These are phyloP conservation scores for Caenorhabditis latens DNA, from an alignment of 1,140 invertebrate species.

Conservation along the genomic window DNA sequence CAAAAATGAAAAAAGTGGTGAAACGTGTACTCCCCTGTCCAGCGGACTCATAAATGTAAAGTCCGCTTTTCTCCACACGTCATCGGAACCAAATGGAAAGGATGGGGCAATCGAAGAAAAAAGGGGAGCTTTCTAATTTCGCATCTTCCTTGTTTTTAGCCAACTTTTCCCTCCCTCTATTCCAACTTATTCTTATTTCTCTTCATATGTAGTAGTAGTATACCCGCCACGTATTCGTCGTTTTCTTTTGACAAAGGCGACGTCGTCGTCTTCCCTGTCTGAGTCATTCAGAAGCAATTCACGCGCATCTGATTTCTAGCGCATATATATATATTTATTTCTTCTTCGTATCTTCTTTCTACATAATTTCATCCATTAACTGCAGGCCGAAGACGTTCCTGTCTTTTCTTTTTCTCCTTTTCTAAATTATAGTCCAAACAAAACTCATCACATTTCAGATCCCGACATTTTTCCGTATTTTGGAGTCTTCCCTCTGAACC, in stretches of 20 bases:
- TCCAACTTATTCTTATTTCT: conserved; percentile 13
- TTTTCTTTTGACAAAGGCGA: background rate
- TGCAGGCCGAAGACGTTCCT: conserved; percentile 28
- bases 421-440: background rate
- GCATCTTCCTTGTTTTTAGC: conserved; percentile 46
- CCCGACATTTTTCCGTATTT: background rate
- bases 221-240: background rate
- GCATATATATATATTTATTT: background rate
- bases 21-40: conserved; percentile 15
- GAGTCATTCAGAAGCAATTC: conserved; percentile 36
- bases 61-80: conserved; percentile 3
- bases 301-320: conserved; percentile 44
- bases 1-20: background rate
- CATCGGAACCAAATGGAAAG: conserved; percentile 32
- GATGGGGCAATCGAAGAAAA: background rate
- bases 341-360: background rate
- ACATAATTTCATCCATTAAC: conserved; percentile 46
- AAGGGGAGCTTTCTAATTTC: conserved; percentile 15
- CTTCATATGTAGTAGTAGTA: background rate
- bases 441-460: background rate
- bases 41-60: conserved; percentile 37
- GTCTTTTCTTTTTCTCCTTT: background rate
- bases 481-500: background rate
- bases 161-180: conserved; percentile 6
- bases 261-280: background rate